These are phyloP conservation scores for Hymenochirus boettgeri DNA, from an alignment of 2,113 vertebrate species.

Conservation along the genomic window DNA sequence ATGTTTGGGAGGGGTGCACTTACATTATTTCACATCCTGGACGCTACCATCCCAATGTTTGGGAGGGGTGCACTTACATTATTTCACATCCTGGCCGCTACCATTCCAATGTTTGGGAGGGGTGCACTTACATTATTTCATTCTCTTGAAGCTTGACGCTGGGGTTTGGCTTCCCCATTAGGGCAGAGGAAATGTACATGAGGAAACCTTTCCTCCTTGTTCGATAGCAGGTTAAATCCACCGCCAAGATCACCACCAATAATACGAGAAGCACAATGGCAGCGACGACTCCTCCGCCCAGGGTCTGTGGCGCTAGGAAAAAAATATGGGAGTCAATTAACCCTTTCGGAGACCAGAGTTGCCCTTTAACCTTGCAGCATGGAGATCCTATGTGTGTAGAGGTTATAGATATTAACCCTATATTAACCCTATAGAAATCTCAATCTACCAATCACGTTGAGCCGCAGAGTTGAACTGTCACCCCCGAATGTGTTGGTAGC, in stretches of 20 bases:
- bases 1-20: neutral
- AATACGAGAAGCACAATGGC: conserved; percentile 67
- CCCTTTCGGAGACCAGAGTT: no score
- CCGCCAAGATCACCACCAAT: conserved; percentile 59
- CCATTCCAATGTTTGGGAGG: neutral
- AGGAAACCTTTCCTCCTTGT: conserved; percentile 66
- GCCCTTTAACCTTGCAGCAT: no score
- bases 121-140: conserved; percentile 44
- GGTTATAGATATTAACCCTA: no score
- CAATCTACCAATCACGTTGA: conserved; percentile 9
- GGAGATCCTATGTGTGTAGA: no score
- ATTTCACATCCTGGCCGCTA: neutral
- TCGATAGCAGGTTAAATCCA: conserved; percentile 70
- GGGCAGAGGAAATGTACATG: conserved; percentile 59
- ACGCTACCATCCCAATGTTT: no score
- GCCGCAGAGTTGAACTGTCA: neutral
- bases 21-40: no score
- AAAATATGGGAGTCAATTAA: no score
- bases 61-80: neutral
- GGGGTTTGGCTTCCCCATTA: conserved; percentile 60
- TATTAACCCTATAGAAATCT: no score
- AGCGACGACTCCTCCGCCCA: conserved; percentile 63
- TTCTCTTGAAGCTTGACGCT: conserved; percentile 57
- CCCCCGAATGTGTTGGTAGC: conserved; percentile 7
- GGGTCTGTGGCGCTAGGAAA: conserved; percentile 23